These are phyloP conservation scores for Ormyrus pomaceus DNA, from an alignment of 2,888 invertebrate genomes.

Conservation along the genomic window DNA sequence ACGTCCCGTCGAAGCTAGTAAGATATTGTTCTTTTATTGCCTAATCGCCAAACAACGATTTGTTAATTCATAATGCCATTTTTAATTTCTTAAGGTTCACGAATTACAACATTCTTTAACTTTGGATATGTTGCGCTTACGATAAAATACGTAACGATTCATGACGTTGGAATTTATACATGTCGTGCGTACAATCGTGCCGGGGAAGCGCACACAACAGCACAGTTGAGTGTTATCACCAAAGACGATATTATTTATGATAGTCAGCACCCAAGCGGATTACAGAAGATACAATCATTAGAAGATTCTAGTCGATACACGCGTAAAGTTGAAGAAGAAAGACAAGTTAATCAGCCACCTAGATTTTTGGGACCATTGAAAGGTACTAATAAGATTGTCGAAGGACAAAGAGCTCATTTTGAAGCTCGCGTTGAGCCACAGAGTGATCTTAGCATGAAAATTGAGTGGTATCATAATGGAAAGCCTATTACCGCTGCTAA, in stretches of 20 bases:
- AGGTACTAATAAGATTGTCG: slow-evolving; percentile 94
- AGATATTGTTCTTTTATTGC: slow-evolving; percentile 62
- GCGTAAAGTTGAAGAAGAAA: slow-evolving; percentile 83
- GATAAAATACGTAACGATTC: slow-evolving; percentile 91
- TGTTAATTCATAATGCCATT: slow-evolving; percentile 4
- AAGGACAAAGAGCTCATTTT: slow-evolving; percentile 95
- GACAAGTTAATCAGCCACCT: slow-evolving; percentile 86
- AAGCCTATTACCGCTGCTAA: slow-evolving; percentile 91
- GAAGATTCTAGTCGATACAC: slow-evolving; percentile 89
- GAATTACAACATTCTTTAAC: slow-evolving; percentile 95
- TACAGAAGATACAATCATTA: slow-evolving; percentile 92
- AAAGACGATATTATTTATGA: slow-evolving; percentile 92
- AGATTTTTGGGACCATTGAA: slow-evolving; percentile 92
- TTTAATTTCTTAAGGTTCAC: slow-evolving; percentile 78
- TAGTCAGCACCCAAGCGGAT: slow-evolving; percentile 93
- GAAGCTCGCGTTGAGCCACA: slow-evolving; percentile 97
- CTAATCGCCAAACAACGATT: slow-evolving; percentile 18
- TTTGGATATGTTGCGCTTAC: slow-evolving; percentile 96
- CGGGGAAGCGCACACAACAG: slow-evolving; percentile 90
- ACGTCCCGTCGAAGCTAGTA: slow-evolving; percentile 91
- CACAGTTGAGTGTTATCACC: slow-evolving; percentile 89
- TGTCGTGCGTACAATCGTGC: slow-evolving; percentile 91
- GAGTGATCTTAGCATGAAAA: slow-evolving; percentile 92
- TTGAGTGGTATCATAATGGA: slow-evolving; percentile 99
- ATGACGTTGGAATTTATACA: slow-evolving; percentile 93